These are phyloP conservation scores for Parambassis ranga DNA, from an alignment of 2,797 vertebrate genomes.

Conservation along the genomic window DNA sequence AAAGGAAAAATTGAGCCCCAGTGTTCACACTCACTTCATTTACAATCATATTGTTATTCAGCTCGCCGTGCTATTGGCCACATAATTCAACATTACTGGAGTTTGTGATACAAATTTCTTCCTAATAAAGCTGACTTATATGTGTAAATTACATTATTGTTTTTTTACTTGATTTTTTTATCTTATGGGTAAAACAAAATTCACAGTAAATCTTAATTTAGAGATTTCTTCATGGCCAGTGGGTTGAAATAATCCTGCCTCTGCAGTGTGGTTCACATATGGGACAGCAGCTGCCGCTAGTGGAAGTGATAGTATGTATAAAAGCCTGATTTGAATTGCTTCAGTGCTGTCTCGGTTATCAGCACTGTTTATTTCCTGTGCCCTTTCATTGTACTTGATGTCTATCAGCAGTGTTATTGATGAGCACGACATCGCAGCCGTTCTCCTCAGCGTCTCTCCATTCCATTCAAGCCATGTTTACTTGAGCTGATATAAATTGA, in stretches of 20 bases:
- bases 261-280: constrained; percentile 21
- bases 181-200: constrained; percentile 5
- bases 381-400: constrained; percentile 47
- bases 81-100: neutral
- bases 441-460: constrained; percentile 1
- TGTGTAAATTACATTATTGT: neutral
- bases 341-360: constrained; percentile 18
- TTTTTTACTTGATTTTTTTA: neutral
- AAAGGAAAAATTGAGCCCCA: constrained; percentile 26
- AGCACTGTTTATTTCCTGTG: constrained; percentile 36
- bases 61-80: neutral
- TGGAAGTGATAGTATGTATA: constrained; percentile 10
- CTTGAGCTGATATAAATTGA: constrained; percentile 55
- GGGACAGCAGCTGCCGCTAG: constrained; percentile 24
- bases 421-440: constrained; percentile 14
- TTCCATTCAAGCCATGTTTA: constrained; percentile 33
- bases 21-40: constrained; percentile 1
- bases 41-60: neutral
- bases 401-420: constrained; percentile 50
- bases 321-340: constrained; percentile 27
- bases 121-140: too few relatives aligned
- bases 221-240: neutral
- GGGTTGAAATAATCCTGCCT: constrained; percentile 7
- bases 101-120: neutral
- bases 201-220: neutral